A percentile compares a stretch with the other conserved stretches of the same genome.
phyloP scores from a whole-genome alignment of 2,888 invertebrate genomes.

The Stenurella melanura region DNA sequence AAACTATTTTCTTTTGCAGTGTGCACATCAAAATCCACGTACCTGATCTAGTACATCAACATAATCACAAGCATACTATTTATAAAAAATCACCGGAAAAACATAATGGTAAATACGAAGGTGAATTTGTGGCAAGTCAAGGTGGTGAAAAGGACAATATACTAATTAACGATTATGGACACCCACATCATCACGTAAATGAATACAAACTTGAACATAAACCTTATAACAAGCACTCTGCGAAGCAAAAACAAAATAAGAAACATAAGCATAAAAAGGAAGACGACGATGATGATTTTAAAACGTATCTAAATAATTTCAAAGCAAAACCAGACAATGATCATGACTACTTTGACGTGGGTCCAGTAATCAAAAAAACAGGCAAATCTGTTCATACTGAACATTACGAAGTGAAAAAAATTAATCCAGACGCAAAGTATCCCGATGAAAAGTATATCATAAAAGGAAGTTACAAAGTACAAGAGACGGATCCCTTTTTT shows the following conservation, averaged over 20 bases:
- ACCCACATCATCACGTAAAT: constrained; percentile 57
- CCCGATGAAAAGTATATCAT: constrained; percentile 44
- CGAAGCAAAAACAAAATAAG: constrained; percentile 38
- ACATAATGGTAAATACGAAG: background rate
- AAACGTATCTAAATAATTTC: constrained; percentile 4
- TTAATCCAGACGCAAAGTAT: constrained; percentile 41
- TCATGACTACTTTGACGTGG: constrained; percentile 41
- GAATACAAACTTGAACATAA: constrained; percentile 61
- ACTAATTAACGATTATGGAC: constrained; percentile 54
- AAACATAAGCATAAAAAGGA: constrained; percentile 56
- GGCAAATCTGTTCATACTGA: constrained; percentile 54
- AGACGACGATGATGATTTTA: constrained; percentile 15
- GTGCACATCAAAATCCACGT: constrained; percentile 62
- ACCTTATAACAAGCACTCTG: constrained; percentile 58
- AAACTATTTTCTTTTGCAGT: constrained; percentile 54
- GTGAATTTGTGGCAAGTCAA: background rate
- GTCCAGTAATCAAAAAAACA: constrained; percentile 39
- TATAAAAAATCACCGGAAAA: constrained; percentile 48
- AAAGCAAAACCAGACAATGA: constrained; percentile 33
- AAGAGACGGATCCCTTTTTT: constrained; percentile 51
- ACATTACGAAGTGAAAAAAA: constrained; percentile 48
- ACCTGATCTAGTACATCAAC: constrained; percentile 57
- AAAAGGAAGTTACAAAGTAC: constrained; percentile 51
- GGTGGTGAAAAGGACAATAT: constrained; percentile 2
- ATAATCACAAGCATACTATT: constrained; percentile 55